A percentile compares a stretch with the other conserved stretches of the same genome.
Conservation (phyloP, 2,888 invertebrate species). For the Ischnura elegans region DNA sequence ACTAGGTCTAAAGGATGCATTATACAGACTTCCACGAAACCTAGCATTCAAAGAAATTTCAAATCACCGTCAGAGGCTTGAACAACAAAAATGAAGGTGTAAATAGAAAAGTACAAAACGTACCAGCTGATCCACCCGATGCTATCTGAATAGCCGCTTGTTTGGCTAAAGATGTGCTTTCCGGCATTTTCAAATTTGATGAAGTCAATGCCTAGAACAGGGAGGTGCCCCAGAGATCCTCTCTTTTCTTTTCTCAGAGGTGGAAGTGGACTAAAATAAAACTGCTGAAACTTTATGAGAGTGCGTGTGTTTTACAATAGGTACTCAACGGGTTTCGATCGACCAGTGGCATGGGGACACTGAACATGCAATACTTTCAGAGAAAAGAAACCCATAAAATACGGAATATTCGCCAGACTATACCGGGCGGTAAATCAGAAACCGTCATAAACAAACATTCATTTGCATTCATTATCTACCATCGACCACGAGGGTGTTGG, state of each 20-base stretch:
- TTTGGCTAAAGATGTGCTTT: constrained; percentile 74
- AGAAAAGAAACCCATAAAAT: not conserved
- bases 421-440: no score
- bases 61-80: not conserved
- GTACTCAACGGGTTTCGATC: not conserved
- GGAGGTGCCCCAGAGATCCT: not conserved
- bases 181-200: constrained; percentile 48
- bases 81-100: not conserved
- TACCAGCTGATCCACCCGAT: constrained; percentile 93
- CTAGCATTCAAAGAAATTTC: constrained; percentile 75
- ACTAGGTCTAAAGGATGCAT: constrained; percentile 98
- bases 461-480: no score
- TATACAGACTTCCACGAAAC: constrained; percentile 95
- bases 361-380: not conserved
- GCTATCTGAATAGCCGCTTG: constrained; percentile 90
- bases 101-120: constrained; percentile 68
- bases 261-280: constrained; percentile 44
- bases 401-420: not conserved
- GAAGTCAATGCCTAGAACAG: not conserved
- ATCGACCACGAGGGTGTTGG: no score
- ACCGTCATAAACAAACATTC: no score
- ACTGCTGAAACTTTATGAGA: constrained; percentile 42
- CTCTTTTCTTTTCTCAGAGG: constrained; percentile 50
- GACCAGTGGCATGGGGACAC: not conserved
- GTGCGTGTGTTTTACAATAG: constrained; percentile 16